Base-by-base conservation (phyloP, 53 echinoderm and acorn worm species). In the Holothuria scabra region DNA sequence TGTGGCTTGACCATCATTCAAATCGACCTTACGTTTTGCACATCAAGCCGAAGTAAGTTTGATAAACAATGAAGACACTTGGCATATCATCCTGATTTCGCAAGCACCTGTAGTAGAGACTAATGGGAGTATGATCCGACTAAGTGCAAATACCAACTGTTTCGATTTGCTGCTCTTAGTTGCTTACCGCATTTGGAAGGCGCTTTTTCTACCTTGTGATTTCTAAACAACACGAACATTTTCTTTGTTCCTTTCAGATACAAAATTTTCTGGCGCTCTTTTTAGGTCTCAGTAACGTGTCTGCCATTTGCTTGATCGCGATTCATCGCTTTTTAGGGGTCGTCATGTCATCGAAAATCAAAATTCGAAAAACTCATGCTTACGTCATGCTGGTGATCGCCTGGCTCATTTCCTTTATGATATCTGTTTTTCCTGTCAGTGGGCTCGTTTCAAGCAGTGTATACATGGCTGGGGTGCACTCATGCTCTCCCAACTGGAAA, bases 261-360 rank as follows among this genome's bases (percentile, higher is more conserved):
- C 72, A 72, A 72, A 72, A 72, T 34, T 72, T 46, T 16, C 24
- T 72, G 46, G 23, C 32, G 10, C 72, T 72, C 10, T 44, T 72
- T 7, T 21, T 72, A 10, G 46, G 48, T 46, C 72, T 72, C 22
- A 72, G 72, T 72, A 72, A 72, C 34, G 72, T 72, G 10, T 46
- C 48, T 4, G 72, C 72, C 3, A 48, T 72, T 21, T 44, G 72
- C 34, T 16, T 79, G 30, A 79, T 79, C 16, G 79, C 79, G 30
- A 79, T 79, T 6, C 56, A 79, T 19, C 79, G 79, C 0, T 79
- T 58, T 33, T 18, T 79, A 32, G 79, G 79, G 7, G 59, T 79
- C 12, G 79, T 59, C 13, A 33, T 58, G 25, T 29, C 79, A 18
- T 33, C 48, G 2, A 48, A 35, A 28, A 30, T 58, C 31, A 79